phyloP scores from a whole-genome alignment of 1,140 invertebrate species.

The Trialeurodes vaporariorum region DNA sequence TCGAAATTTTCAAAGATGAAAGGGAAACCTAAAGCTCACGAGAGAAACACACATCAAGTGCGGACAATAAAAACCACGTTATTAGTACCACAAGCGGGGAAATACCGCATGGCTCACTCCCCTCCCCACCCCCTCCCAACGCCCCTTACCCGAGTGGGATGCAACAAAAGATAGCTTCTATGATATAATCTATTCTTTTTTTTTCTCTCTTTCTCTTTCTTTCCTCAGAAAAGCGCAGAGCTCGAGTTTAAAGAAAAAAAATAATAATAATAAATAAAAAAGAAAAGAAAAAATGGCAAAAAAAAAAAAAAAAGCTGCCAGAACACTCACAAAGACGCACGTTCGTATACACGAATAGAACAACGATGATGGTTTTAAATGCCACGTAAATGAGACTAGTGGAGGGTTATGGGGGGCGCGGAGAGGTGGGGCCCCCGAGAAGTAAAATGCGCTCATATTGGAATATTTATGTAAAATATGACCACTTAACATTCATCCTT shows the following conservation, averaged over 20 bases:
- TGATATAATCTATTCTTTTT: too few relatives aligned
- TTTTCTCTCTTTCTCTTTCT: too few relatives aligned
- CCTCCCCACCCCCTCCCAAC: too few relatives aligned
- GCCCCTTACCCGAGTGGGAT: too few relatives aligned
- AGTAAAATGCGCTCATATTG: background rate
- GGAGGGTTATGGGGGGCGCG: too few relatives aligned
- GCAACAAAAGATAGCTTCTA: background rate
- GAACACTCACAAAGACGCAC: background rate
- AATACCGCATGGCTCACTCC: too few relatives aligned
- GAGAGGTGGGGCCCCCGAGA: background rate
- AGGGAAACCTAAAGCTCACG: background rate
- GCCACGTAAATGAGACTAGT: background rate
- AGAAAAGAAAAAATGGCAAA: too few relatives aligned
- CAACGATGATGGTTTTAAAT: background rate
- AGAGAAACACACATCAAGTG: background rate
- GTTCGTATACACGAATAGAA: too few relatives aligned
- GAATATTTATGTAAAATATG: constrained; percentile 1
- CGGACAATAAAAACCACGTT: background rate
- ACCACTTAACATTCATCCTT: background rate
- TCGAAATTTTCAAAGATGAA: too few relatives aligned
- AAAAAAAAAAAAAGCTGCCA: too few relatives aligned
- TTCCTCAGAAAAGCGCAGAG: background rate
- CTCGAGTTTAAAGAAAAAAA: too few relatives aligned
- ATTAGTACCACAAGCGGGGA: background rate
- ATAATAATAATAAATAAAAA: too few relatives aligned